Evolutionary conservation across 1,140 invertebrate species (phyloP), one percentile per base, ranked within the genome.

Genomic region (Drosophila miranda): DNA sequence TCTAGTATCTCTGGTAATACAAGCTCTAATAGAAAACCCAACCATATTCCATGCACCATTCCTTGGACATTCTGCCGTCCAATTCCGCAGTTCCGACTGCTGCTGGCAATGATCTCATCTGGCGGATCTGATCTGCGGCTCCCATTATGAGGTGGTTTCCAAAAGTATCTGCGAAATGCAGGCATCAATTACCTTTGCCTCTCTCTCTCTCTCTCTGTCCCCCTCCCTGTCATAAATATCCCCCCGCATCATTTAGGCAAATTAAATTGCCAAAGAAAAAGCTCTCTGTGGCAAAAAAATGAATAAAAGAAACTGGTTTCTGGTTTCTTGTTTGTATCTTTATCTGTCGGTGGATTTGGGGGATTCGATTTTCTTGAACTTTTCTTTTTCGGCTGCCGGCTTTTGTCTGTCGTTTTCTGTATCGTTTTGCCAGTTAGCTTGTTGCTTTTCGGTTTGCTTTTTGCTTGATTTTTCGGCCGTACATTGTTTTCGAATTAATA

Each of bases 401-500:
- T 60, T 69, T 69, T 50, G 16, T 49, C 43, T 69, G 26, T 49
- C 34, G 11, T 48, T 58, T 34, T 38, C 49, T 43, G 23, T 28
- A 23, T 44, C 16, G n/a, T 66, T 60, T 1, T 21, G 13, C 28
- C 67, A 4, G 34, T 38, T 38, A 11, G 30, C 30, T 41, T 53
- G 9, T 16, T 38, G 38, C 26, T 53, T 53, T 42, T 53, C 6
- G 51, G 3, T 23, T 38, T 14, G 13, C 28, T 69, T 50, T 50
- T 58, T 49, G 19, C 7, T 21, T 6, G 9, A 30, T 30, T 52
- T 56, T 16, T 53, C 69, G 38, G 53, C 72, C 54, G 61, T 57
- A 64, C 82, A 86, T 86, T 86, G 77, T 84, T 86, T 84, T 81
- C 34, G 77, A 86, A 86, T 86, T 87, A 86, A 86, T 86, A 86